Base-by-base conservation (phyloP, 2,113 vertebrate genomes). In the Corydoras maculifer region DNA sequence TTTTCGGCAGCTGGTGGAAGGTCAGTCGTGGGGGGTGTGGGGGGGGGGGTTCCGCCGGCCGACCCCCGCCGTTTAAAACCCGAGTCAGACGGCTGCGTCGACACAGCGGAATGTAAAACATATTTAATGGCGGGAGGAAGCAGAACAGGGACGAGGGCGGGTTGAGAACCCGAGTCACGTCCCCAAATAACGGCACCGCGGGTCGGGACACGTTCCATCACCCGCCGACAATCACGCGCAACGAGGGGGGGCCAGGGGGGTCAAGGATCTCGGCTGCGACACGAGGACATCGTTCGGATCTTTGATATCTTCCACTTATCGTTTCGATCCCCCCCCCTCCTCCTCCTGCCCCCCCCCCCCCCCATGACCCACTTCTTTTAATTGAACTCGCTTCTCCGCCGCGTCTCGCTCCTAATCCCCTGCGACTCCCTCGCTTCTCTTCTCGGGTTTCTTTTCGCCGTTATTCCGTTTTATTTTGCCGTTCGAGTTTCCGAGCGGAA, bases 361-460 rank as follows among this genome's bases (percentile, higher is more conserved):
- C 67, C 75, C 80, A 68, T 79, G 73, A 80, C 79, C 69, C 48
- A 81, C 62, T 78, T 81, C 74, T 81, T 74, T 74, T 81, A 83
- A 87, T 85, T 83, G 53, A 85, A 77, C 63, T 77, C 73, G 13
- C 65, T 68, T 78, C 74, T 78, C 69, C 63, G 29, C 62, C 75
- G 69, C 76, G 71, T 82, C 80, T 76, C 53, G 29, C 74, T 78
- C 68, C 51, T 83, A 81, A 86, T 85, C 86, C 84, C 84, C 79
- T 72, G 54, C 70, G 78, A 84, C 35, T 43, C 35, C 35, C 2
- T 43, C 7, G 4, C 7, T 8, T 43, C 35, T 43, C 4, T 43
- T 43, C 35, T 43, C 35, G 4, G 35, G 18, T 25, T 25, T 43
- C n/a, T 43, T 43, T 43, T 2, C 35, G 7, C 35, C 7, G 81